Conservation (phyloP, 2,113 vertebrate species). For the Penelope pileata region DNA sequence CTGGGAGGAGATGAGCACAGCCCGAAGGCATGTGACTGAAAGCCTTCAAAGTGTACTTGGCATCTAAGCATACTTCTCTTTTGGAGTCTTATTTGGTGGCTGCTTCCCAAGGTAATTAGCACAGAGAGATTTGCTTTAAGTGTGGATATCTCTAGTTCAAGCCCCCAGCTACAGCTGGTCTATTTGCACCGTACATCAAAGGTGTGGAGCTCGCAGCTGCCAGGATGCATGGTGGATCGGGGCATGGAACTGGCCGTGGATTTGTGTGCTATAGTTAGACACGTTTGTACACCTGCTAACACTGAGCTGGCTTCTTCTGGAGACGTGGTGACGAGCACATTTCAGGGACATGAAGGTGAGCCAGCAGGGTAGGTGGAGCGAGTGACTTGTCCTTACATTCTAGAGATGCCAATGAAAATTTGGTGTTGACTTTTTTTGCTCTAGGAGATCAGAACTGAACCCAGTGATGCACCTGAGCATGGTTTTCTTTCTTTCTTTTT, state of each 20-base stretch:
- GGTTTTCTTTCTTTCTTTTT: neutral
- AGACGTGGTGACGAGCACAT: neutral
- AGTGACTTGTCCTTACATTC: neutral
- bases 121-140: neutral
- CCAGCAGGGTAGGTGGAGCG: neutral
- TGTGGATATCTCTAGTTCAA: neutral
- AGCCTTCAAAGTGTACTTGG: neutral
- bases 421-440: fast-evolving
- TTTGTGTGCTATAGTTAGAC: slow-evolving; percentile 12
- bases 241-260: neutral
- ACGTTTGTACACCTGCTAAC: neutral
- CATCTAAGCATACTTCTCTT: neutral
- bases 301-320: neutral
- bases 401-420: neutral
- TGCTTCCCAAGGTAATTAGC: slow-evolving; percentile 42
- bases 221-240: neutral
- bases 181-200: neutral
- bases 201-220: neutral
- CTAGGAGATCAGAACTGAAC: neutral
- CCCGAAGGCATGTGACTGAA: neutral
- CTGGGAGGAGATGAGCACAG: neutral
- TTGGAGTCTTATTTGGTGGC: neutral
- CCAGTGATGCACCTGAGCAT: neutral
- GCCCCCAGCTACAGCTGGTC: neutral
- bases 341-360: neutral